Conservation (phyloP, 2,888 invertebrate species). For the Tethea ocularis region DNA sequence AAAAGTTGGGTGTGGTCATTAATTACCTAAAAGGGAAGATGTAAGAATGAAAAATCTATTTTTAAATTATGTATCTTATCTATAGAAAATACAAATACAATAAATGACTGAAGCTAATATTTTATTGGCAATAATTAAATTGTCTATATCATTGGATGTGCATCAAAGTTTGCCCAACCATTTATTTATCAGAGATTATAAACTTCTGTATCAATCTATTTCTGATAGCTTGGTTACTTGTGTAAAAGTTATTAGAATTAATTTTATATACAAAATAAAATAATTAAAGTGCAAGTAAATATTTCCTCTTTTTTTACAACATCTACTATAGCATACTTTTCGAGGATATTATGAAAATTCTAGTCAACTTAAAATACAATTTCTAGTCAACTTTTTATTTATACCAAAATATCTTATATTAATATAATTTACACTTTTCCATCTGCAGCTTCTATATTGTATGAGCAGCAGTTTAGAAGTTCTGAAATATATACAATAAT, state of each 20-base stretch:
- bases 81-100: background rate
- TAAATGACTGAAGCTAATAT: background rate
- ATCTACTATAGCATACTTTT: too few species aligned
- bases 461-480: too few species aligned
- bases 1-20: background rate
- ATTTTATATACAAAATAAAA: constrained; percentile 27
- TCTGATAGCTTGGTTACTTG: constrained; percentile 28
- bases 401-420: too few species aligned
- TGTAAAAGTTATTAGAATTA: constrained; percentile 27
- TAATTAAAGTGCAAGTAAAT: background rate
- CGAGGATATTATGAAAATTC: too few species aligned
- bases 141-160: background rate
- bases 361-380: too few species aligned
- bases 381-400: too few species aligned
- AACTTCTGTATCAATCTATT: constrained; percentile 1
- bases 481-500: too few species aligned
- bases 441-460: too few species aligned
- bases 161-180: background rate
- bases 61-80: background rate
- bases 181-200: background rate
- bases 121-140: background rate
- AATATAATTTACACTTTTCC: too few species aligned
- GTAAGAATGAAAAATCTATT: background rate
- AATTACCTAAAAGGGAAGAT: background rate
- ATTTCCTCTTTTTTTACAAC: too few species aligned